These are phyloP conservation scores for Pteronotus mesoamericanus DNA, from an alignment of 2,797 vertebrate genomes.

Conservation along the genomic window DNA sequence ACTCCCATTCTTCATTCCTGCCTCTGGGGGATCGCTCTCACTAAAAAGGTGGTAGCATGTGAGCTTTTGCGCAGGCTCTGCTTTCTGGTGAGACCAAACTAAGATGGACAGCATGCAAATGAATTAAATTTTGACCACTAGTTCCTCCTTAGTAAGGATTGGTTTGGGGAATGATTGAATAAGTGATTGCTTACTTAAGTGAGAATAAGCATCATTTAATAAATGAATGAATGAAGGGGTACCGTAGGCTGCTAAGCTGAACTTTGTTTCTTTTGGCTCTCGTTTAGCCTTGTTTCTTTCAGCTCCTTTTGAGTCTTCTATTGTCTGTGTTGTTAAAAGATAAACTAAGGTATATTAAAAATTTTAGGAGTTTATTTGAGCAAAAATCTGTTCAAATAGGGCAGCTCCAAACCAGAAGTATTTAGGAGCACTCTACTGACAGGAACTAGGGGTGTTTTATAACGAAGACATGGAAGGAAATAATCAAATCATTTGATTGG, in stretches of 20 bases:
- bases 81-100: background rate
- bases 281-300: background rate
- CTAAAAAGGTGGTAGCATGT: background rate
- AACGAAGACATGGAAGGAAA: background rate
- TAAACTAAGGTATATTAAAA: background rate
- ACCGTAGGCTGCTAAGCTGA: background rate
- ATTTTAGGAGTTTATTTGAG: background rate
- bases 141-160: background rate
- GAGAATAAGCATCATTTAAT: background rate
- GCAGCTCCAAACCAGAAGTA: background rate
- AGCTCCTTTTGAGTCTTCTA: background rate
- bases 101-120: background rate
- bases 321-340: background rate
- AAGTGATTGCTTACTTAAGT: background rate
- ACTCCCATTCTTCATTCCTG: fast-evolving
- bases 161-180: background rate
- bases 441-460: background rate
- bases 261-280: background rate
- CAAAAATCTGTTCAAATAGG: background rate
- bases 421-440: background rate
- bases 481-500: background rate
- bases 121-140: background rate
- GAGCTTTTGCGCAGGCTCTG: background rate
- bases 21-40: background rate
- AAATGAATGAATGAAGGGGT: background rate